A percentile compares a stretch with the other conserved stretches of the same genome.
phyloP scores from a whole-genome alignment of 2,888 invertebrate genomes.

The Dexiosoma caninum region DNA sequence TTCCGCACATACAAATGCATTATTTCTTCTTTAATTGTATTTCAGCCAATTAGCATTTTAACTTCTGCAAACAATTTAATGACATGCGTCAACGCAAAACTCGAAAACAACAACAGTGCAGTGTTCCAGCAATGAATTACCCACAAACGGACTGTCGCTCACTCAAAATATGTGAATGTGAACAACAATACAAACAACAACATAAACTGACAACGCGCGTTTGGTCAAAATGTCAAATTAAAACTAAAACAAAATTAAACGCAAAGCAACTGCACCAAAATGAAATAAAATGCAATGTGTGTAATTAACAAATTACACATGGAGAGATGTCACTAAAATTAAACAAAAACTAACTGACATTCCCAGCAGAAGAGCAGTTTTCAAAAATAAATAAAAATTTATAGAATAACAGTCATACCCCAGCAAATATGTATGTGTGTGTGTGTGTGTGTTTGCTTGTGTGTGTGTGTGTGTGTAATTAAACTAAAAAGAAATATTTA shows the following conservation, averaged over 20 bases:
- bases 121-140: not conserved
- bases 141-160: not conserved
- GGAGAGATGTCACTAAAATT: constrained; percentile 39
- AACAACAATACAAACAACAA: no score
- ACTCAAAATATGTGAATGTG: constrained; percentile 25
- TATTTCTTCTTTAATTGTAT: constrained; percentile 18
- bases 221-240: constrained; percentile 17
- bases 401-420: not conserved
- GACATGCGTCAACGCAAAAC: constrained; percentile 60
- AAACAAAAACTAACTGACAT: constrained; percentile 32
- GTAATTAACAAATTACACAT: constrained; percentile 59
- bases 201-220: constrained; percentile 47
- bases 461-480: constrained; percentile 15
- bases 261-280: not conserved
- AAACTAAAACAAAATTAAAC: not conserved
- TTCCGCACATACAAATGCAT: not conserved
- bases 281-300: constrained; percentile 44
- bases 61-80: constrained; percentile 61
- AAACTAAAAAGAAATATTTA: constrained; percentile 1
- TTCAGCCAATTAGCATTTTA: constrained; percentile 61
- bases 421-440: not conserved
- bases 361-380: constrained; percentile 3
- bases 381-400: no score
- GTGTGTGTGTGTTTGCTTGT: not conserved
- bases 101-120: constrained; percentile 7